phyloP scores from a whole-genome alignment of 1,140 invertebrate genomes.

The Stenopsyche tienmushanensis region DNA sequence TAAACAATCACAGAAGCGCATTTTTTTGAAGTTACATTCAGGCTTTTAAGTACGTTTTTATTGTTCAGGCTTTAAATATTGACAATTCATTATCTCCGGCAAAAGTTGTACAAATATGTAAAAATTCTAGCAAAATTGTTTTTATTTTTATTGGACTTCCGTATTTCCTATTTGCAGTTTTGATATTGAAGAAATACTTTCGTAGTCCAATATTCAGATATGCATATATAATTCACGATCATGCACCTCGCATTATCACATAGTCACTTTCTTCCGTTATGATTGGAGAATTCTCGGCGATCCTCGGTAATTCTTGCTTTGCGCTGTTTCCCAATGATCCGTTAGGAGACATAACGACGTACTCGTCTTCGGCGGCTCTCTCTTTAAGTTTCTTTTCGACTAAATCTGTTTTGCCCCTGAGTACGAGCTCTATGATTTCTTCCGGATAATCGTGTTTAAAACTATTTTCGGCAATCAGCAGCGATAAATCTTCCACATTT shows the following conservation, averaged over 20 bases:
- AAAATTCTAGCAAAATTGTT: no score
- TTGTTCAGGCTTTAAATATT: no score
- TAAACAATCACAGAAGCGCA: no score
- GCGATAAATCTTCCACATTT: slow-evolving; percentile 35
- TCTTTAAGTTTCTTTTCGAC: slow-evolving; percentile 27
- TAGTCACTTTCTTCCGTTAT: slow-evolving; percentile 35
- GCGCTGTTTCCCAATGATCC: background rate
- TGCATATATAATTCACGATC: slow-evolving; percentile 1
- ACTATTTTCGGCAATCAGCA: slow-evolving; percentile 31
- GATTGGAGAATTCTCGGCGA: background rate
- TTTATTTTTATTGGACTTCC: no score
- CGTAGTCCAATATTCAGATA: no score
- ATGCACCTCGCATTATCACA: slow-evolving; percentile 26
- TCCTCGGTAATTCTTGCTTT: background rate
- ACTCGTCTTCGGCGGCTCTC: slow-evolving; percentile 32
- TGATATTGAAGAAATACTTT: no score
- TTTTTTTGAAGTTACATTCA: no score
- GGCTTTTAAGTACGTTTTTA: no score
- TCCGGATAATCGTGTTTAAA: slow-evolving; percentile 28
- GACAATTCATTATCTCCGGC: no score
- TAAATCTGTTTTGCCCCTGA: slow-evolving; percentile 25
- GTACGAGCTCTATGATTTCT: slow-evolving; percentile 33
- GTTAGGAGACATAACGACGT: slow-evolving; percentile 35
- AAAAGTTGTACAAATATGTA: no score
- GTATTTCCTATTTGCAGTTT: no score